phyloP scores from a whole-genome alignment of 2,797 vertebrate species.

The Poecilia picta region DNA sequence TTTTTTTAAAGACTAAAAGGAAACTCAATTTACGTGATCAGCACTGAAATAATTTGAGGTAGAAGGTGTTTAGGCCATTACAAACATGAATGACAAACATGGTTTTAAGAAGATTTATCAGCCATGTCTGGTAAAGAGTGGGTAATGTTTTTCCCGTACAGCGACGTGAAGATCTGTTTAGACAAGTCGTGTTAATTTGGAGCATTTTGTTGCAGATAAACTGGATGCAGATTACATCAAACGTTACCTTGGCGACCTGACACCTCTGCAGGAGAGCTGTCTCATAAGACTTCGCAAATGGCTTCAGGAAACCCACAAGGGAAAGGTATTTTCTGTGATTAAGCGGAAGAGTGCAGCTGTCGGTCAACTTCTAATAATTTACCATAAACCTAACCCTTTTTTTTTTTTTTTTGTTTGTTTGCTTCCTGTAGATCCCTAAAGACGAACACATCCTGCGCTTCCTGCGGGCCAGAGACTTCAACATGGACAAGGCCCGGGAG shows the following conservation, averaged over 20 bases:
- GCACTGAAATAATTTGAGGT: neutral
- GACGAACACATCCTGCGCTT: constrained; percentile 97
- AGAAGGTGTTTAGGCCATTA: neutral
- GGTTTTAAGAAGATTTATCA: neutral
- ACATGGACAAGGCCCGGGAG: constrained; percentile 94
- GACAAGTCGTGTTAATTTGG: neutral
- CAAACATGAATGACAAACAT: neutral
- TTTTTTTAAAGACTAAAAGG: neutral
- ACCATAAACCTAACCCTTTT: neutral
- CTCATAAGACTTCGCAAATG: constrained; percentile 94
- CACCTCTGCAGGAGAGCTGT: constrained; percentile 96
- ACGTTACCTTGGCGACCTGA: constrained; percentile 95
- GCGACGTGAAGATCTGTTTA: neutral
- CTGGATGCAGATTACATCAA: constrained; percentile 97
- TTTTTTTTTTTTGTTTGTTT: neutral
- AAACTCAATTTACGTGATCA: neutral
- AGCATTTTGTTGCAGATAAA: constrained; percentile 83
- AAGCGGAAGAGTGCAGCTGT: neutral
- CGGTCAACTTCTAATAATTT: neutral
- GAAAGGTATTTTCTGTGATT: constrained; percentile 83
- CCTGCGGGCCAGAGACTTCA: constrained; percentile 93
- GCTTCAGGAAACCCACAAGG: constrained; percentile 98
- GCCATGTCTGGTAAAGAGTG: neutral
- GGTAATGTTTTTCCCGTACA: too few species aligned
- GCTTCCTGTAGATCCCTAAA: constrained; percentile 88